Evolutionary conservation across 2,113 vertebrate species (phyloP).

Genomic region (Sarotherodon lohbergeri): DNA sequence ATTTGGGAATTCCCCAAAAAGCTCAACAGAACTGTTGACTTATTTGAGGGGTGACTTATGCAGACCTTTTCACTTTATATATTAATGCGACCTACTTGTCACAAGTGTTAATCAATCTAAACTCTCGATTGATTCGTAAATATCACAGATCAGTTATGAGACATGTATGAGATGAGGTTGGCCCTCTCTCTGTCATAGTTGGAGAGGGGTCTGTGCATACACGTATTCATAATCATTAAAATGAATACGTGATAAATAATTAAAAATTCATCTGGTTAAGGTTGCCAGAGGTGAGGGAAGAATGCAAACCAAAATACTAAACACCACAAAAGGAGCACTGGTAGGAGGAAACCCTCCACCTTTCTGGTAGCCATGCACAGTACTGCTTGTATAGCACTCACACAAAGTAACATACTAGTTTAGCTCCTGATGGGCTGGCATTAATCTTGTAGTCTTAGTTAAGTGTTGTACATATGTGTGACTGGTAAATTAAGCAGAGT

Average conservation of each 20-base stretch:
- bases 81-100: background rate
- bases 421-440: background rate
- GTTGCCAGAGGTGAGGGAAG: background rate
- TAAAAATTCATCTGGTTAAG: background rate
- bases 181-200: background rate
- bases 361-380: background rate
- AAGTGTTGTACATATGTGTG: background rate
- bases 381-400: background rate
- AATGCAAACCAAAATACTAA: background rate
- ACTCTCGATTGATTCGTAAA: background rate
- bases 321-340: background rate
- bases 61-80: too few relatives aligned
- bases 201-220: background rate
- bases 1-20: background rate
- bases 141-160: background rate
- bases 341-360: background rate
- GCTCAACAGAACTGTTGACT: too few relatives aligned
- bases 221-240: background rate
- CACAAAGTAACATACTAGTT: background rate
- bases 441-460: background rate
- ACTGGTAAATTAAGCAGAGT: background rate
- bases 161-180: background rate
- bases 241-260: background rate
- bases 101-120: background rate
- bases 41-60: too few relatives aligned